These are phyloP conservation scores for Aplidium turbinatum DNA, from an alignment of 23 tunicate genomes.

Conservation along the genomic window DNA sequence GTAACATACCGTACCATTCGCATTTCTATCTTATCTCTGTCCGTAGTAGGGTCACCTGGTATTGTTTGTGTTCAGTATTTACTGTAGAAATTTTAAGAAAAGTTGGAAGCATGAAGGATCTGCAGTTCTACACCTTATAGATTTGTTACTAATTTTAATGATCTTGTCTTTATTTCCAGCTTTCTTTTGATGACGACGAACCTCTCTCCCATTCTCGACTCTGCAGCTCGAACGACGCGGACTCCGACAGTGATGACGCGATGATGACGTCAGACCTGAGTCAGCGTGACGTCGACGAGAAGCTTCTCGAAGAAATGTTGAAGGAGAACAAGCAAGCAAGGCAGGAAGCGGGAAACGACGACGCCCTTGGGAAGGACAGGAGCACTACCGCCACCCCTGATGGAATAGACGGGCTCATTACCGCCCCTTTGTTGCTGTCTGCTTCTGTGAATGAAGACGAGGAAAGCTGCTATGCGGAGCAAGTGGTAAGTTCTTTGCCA, in stretches of 20 bases:
- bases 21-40: too few relatives aligned
- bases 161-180: not conserved
- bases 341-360: conserved; percentile 12
- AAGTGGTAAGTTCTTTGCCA: too few relatives aligned
- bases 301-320: conserved; percentile 41
- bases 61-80: too few relatives aligned
- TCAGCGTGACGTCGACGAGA: conserved; percentile 31
- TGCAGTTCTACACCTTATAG: too few relatives aligned
- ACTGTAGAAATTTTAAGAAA: too few relatives aligned
- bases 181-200: conserved; percentile 60
- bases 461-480: too few relatives aligned
- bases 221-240: conserved; percentile 73
- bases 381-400: conserved; percentile 22
- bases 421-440: conserved; percentile 57
- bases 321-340: conserved; percentile 59
- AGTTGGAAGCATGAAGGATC: too few relatives aligned
- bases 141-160: not conserved
- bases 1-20: too few relatives aligned
- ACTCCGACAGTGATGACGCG: conserved; percentile 47
- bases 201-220: conserved; percentile 85
- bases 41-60: too few relatives aligned
- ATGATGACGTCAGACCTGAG: conserved; percentile 40
- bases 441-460: too few relatives aligned
- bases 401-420: conserved; percentile 61
- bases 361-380: not conserved